phyloP scores from a whole-genome alignment of 1,140 invertebrate species.

The Lasioglossum albipes region DNA sequence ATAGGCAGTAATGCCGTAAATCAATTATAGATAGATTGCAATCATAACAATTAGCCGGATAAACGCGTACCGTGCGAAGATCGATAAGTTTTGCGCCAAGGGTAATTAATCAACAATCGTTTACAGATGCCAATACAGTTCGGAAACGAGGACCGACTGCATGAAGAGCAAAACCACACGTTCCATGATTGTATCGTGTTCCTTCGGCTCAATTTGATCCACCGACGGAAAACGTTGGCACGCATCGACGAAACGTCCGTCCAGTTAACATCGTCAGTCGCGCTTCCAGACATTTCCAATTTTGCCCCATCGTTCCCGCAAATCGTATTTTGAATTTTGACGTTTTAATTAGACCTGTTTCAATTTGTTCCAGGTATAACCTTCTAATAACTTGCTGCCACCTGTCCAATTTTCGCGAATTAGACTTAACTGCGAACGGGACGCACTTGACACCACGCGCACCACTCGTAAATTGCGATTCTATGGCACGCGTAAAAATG shows the following conservation, averaged over 20 bases:
- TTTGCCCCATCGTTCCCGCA: background rate
- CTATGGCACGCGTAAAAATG: no score
- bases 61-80: no score
- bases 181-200: background rate
- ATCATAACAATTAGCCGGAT: background rate
- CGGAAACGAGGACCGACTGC: background rate
- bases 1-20: background rate
- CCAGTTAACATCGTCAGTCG: background rate
- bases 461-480: no score
- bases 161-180: background rate
- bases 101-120: slow-evolving; percentile 4
- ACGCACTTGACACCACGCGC: no score
- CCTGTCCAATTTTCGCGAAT: no score
- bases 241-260: slow-evolving; percentile 4
- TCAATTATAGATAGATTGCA: background rate
- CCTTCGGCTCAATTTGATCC: background rate
- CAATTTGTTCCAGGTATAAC: no score
- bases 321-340: slow-evolving; percentile 1
- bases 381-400: no score
- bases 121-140: background rate
- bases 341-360: slow-evolving; percentile 8
- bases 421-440: no score
- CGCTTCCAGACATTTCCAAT: background rate
- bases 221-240: background rate
- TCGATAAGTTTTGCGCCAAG: background rate